A percentile compares a stretch with the other conserved stretches of the same genome.
Evolutionary conservation across 1,140 invertebrate genomes (phyloP).

Genomic region (Pentalonia nigronervosa): DNA sequence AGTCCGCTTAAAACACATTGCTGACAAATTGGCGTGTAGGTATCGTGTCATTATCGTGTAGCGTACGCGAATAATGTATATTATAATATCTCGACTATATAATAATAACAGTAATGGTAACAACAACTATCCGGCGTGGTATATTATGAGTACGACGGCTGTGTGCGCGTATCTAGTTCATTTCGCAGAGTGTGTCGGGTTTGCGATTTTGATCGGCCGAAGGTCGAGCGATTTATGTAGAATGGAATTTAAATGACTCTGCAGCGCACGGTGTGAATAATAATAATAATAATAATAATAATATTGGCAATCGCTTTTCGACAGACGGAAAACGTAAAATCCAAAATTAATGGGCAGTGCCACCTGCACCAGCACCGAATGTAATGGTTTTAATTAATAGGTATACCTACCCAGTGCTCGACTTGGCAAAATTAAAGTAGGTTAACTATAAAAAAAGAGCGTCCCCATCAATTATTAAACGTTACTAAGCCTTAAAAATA

Average conservation of each 20-base stretch:
- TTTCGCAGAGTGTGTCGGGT: background rate
- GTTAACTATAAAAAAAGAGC: too few relatives aligned
- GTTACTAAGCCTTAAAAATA: too few relatives aligned
- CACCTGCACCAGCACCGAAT: background rate
- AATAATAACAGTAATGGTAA: background rate
- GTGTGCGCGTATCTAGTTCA: constrained; percentile 1
- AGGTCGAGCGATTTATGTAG: background rate
- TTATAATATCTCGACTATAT: background rate
- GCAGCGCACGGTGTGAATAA: background rate
- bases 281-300: background rate
- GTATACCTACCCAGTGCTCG: too few relatives aligned
- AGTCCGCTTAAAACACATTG: background rate
- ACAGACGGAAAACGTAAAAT: background rate
- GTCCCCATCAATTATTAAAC: too few relatives aligned
- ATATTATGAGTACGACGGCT: background rate
- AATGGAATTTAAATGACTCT: background rate
- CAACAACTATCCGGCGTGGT: background rate
- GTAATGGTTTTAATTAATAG: background rate
- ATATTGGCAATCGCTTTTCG: constrained; percentile 20
- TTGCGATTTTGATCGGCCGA: constrained; percentile 4
- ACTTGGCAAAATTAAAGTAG: too few relatives aligned
- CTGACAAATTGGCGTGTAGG: constrained; percentile 19
- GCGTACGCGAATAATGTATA: background rate
- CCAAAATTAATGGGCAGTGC: background rate
- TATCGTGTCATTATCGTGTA: constrained; percentile 31